Evolutionary conservation across 2,888 invertebrate genomes (phyloP), one percentile per base, ranked within the genome.

Genomic region (Lacanobia wlatinum): DNA sequence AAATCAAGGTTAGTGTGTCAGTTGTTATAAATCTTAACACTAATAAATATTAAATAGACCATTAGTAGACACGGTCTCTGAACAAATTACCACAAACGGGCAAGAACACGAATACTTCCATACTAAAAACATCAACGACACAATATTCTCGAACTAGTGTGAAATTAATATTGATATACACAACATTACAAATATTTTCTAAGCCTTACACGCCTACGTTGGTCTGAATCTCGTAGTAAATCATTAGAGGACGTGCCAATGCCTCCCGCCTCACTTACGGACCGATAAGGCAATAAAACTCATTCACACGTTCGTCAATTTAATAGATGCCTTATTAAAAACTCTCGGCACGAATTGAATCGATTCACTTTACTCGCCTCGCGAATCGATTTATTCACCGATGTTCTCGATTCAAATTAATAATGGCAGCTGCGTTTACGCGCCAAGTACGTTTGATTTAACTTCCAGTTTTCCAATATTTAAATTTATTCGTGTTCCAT

Each of bases 271-370:
- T 87, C 84, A 88, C 87, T 87, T 89, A 84, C 79, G 76, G 90
- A 91, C 96, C 90, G 90, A 94, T 93, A 96, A 94, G 96, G 96
- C 90, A 92, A 92, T 94, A 94, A 94, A 92, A 94, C 92, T 95
- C 95, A 96, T 96, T 96, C 95, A 96, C 94, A 95, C 93, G 96
- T 95, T 94, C 94, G 94, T 96, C 96, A 96, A 93, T 85, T 90
- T 92, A 93, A 93, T 93, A 91, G 92, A 93, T 89, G 91, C 93
- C 95, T 95, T 96, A 96, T 96, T 96, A 96, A 96, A 95, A 94
- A 93, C 93, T 87, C 90, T 87, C 88, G 86, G 88, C 86, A 85
- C 84, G 88, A 86, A 86, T 87, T 91, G 89, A 92, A 92, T 93
- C 92, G 92, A 92, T 92, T 91, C 90, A 88, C 86, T 87, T 87